Base-by-base conservation (phyloP, 2,797 vertebrate species). In the Delichon dasypus region DNA sequence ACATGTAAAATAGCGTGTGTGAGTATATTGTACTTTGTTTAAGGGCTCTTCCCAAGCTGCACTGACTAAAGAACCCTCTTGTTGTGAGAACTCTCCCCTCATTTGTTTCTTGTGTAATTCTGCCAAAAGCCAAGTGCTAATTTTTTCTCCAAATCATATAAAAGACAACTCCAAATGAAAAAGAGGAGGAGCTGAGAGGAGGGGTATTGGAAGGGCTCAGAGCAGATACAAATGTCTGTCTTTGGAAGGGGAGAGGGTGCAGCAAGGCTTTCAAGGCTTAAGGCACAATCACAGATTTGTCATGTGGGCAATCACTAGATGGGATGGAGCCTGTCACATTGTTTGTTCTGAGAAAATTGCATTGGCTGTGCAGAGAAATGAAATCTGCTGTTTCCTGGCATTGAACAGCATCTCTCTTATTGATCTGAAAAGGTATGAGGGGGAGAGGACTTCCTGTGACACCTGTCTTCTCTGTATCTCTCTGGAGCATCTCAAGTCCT, bases 281-380 rank as follows among this genome's bases (percentile, higher is more conserved):
- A 83, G 26, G 84, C 20, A 53, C 47, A 26, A 7, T 68, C 66
- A 53, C 48, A 50, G 55, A 34, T 93, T 72, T 86, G 77, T 75
- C 30, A 18, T 44, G n/a, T 44, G 61, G 55, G 40, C 64, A 70
- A 5, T 76, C n/a, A 62, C 20, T 21, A 8, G 61, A 18, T 62
- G 57, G 74, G 58, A 68, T 68, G 53, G 61, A 26, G 23, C 54
- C 40, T 78, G 74, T 79, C 9, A 2, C 32, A 20, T 51, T 78
- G 90, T 79, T 85, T 93, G 16, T 83, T 92, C 64, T 50, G 55
- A 87, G 75, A 84, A 85, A 87, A 87, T 89, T 29, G 34, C 75
- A 29, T 16, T 74, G 81, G 71, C 45, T 50, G 65, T 48, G 75
- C 73, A 82, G 89, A 95, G 61, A 74, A 94, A 77, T 91, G 26